phyloP scores from a whole-genome alignment of 2,113 vertebrate species.

The Cacatua alba region DNA sequence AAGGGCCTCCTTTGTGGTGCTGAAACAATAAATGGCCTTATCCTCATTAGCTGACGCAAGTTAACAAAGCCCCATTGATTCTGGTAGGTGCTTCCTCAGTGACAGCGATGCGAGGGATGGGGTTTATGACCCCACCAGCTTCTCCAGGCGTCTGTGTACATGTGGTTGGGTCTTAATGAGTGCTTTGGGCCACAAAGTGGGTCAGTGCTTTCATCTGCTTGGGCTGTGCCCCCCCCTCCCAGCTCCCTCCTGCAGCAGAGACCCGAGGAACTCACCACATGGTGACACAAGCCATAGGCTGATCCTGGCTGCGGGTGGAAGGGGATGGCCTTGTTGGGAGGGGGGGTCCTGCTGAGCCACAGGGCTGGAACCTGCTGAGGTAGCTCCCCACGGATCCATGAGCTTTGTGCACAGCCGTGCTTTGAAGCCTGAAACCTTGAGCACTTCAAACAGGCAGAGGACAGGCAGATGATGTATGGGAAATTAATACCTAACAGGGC shows the following conservation, averaged over 20 bases:
- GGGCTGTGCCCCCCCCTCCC: neutral
- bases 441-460: conserved; percentile 76
- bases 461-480: conserved; percentile 71
- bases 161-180: conserved; percentile 23
- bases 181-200: neutral
- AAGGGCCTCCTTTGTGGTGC: conserved; percentile 27
- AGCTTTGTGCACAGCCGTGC: conserved; percentile 59
- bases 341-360: conserved; percentile 7
- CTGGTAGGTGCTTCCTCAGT: neutral
- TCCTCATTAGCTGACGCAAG: conserved; percentile 37
- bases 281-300: neutral
- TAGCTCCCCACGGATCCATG: conserved; percentile 42
- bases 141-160: neutral
- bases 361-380: conserved; percentile 54
- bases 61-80: conserved; percentile 41
- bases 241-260: neutral
- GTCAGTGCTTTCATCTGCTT: conserved; percentile 2
- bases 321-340: neutral
- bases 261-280: neutral
- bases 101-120: neutral
- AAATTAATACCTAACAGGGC: conserved; percentile 78
- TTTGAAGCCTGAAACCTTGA: conserved; percentile 77
- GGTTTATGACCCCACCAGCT: neutral
- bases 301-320: neutral
- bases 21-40: conserved; percentile 34